Percentiles rank a stretch among this genome's conserved stretches.
phyloP scores from a whole-genome alignment of 2,113 vertebrate species.

The Hippocampus mohnikei region DNA sequence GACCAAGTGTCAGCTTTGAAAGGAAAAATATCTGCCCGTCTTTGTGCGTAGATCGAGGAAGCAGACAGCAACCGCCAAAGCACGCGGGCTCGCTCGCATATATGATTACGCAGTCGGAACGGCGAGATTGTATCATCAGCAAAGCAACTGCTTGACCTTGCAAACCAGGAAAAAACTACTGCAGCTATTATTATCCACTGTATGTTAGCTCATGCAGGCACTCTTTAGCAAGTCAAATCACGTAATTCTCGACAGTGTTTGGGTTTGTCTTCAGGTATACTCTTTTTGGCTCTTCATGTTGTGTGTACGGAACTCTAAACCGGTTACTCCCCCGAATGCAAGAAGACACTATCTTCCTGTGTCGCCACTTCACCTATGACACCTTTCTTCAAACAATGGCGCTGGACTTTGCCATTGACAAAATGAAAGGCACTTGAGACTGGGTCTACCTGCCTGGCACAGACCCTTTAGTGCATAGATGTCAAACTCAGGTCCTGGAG shows the following conservation, averaged over 20 bases:
- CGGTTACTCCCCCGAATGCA: not conserved
- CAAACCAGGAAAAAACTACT: not conserved
- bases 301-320: not conserved
- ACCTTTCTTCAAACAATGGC: not conserved
- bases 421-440: not conserved
- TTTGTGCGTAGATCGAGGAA: constrained; percentile 24
- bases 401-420: not conserved
- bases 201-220: not conserved
- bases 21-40: constrained; percentile 10
- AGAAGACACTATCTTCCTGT: not conserved
- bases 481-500: too few species aligned
- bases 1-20: constrained; percentile 7
- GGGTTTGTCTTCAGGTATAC: not conserved
- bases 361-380: not conserved
- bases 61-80: constrained; percentile 23
- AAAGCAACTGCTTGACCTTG: not conserved
- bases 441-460: not conserved
- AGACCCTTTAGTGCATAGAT: too few species aligned
- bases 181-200: not conserved
- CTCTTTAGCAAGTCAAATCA: not conserved
- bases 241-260: not conserved
- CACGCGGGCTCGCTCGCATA: constrained; percentile 28
- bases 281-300: not conserved
- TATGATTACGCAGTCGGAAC: constrained; percentile 31
- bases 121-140: constrained; percentile 7